phyloP scores from a whole-genome alignment of 2,797 vertebrate species.

The Cetoscarus ocellatus region DNA sequence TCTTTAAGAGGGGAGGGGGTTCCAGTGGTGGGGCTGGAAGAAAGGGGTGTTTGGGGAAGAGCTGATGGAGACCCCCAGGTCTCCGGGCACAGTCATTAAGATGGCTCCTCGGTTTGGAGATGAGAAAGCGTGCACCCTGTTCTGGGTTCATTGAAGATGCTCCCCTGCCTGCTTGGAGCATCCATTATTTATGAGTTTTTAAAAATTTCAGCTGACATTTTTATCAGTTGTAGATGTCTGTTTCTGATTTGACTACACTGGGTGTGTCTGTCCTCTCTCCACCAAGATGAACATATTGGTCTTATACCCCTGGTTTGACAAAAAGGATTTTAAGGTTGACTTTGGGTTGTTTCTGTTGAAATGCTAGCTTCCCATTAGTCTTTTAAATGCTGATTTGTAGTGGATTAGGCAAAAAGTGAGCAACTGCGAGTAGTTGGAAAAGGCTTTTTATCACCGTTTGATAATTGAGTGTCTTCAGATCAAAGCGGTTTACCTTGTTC shows the following conservation, averaged over 20 bases:
- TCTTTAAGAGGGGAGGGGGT: slow-evolving; percentile 44
- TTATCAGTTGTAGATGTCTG: slow-evolving; percentile 73
- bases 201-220: slow-evolving; percentile 81
- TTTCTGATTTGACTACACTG: slow-evolving; percentile 56
- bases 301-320: slow-evolving; percentile 6
- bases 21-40: slow-evolving; percentile 26
- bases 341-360: not conserved
- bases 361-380: not conserved
- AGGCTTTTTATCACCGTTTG: not conserved
- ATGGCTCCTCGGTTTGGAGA: slow-evolving; percentile 70
- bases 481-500: too few species aligned
- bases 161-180: slow-evolving; percentile 64
- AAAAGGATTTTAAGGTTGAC: not conserved
- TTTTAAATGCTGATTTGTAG: not conserved
- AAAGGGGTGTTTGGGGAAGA: slow-evolving; percentile 4
- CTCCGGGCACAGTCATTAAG: slow-evolving; percentile 80
- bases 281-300: slow-evolving; percentile 19
- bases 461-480: too few species aligned
- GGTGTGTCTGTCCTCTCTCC: slow-evolving; percentile 26
- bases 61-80: slow-evolving; percentile 59
- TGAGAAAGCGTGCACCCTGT: slow-evolving; percentile 66
- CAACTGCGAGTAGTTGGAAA: not conserved
- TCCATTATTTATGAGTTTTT: slow-evolving; percentile 80
- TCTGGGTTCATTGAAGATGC: slow-evolving; percentile 79
- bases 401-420: not conserved